These are phyloP conservation scores for Anseranas semipalmata DNA, from an alignment of 2,113 vertebrate genomes.

Conservation along the genomic window DNA sequence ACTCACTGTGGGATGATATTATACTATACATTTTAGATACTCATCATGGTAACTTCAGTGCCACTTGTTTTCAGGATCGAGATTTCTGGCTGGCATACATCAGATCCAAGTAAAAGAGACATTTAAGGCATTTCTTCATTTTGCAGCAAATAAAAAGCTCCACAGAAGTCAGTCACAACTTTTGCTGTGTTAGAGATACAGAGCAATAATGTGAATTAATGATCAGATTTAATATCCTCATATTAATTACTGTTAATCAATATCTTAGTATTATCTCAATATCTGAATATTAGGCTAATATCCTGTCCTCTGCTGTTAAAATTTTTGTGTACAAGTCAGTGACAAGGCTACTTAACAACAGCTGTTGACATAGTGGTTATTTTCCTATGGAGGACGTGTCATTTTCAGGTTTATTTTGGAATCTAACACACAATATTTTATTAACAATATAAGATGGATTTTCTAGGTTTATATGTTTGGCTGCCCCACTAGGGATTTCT, in stretches of 20 bases:
- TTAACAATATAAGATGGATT: neutral
- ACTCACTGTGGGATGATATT: neutral
- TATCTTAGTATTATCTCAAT: neutral
- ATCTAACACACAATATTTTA: neutral
- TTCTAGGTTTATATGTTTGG: neutral
- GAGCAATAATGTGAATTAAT: neutral
- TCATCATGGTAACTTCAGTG: neutral
- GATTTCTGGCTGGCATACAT: neutral
- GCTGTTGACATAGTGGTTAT: neutral
- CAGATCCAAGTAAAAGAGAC: neutral
- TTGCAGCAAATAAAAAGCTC: neutral
- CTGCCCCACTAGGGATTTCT: neutral
- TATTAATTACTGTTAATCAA: neutral
- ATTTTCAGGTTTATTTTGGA: neutral
- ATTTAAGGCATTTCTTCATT: neutral
- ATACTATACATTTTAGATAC: neutral
- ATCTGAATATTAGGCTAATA: neutral
- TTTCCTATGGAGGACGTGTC: neutral
- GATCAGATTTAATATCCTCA: neutral
- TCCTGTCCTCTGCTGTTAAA: neutral
- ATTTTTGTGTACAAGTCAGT: neutral
- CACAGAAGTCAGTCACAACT: neutral
- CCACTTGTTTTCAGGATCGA: neutral
- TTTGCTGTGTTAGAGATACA: neutral
- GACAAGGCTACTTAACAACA: neutral